phyloP scores from a whole-genome alignment of 2,113 vertebrate genomes.

The Malurus melanocephalus region DNA sequence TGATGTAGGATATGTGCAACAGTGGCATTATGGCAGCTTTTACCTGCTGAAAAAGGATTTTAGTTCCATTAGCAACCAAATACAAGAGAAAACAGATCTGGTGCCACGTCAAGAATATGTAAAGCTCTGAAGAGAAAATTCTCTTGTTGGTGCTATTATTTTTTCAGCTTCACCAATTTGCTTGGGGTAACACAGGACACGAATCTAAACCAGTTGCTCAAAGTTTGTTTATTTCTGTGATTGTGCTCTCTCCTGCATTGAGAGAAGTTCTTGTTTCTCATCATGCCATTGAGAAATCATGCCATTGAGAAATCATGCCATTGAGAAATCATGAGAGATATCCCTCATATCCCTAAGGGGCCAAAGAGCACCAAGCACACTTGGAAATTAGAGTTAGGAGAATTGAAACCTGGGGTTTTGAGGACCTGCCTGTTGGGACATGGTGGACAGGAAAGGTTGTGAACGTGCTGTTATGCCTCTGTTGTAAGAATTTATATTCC shows the following conservation, averaged over 20 bases:
- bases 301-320: too few species aligned
- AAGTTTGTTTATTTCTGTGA: not conserved
- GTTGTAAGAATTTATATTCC: not conserved
- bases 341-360: not conserved
- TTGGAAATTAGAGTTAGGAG: not conserved
- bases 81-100: not conserved
- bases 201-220: not conserved
- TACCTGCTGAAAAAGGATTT: slow-evolving; percentile 12
- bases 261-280: not conserved
- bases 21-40: not conserved
- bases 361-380: not conserved
- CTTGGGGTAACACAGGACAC: not conserved
- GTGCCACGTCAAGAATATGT: fast-evolving
- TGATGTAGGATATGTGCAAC: not conserved
- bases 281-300: too few species aligned
- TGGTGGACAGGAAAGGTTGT: not conserved
- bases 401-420: not conserved
- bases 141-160: not conserved
- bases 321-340: not conserved
- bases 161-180: not conserved
- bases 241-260: not conserved
- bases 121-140: not conserved
- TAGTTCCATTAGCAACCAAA: not conserved
- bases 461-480: not conserved
- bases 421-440: not conserved